phyloP scores from a whole-genome alignment of 23 tunicate genomes.

The Halocynthia roretzi region DNA sequence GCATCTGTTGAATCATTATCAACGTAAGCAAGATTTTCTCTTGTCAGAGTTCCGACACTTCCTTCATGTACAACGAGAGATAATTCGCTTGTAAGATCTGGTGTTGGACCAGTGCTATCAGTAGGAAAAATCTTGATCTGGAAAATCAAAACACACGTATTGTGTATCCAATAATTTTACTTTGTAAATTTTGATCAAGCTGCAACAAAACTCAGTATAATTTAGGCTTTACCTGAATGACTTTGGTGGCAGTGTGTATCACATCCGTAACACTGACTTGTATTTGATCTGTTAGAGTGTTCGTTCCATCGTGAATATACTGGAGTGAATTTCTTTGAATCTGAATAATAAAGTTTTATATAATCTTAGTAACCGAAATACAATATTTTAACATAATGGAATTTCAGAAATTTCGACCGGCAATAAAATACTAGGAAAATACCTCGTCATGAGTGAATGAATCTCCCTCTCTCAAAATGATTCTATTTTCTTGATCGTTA shows the following conservation, averaged over 20 bases:
- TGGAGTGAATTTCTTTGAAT: conserved; percentile 29
- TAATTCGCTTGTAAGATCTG: conserved; percentile 51
- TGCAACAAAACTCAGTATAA: background rate
- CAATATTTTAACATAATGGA: too few relatives aligned
- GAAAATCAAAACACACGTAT: background rate
- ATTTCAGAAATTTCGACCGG: too few relatives aligned
- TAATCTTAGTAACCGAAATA: background rate
- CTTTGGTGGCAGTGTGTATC: conserved; percentile 53
- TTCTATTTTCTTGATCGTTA: conserved; percentile 38
- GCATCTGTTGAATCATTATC: conserved; percentile 37
- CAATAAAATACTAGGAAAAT: background rate
- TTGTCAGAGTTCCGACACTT: conserved; percentile 36
- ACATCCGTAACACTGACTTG: conserved; percentile 89
- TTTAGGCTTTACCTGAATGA: conserved; percentile 53
- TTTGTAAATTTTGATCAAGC: background rate
- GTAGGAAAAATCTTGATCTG: conserved; percentile 38
- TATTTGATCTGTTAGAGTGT: conserved; percentile 38
- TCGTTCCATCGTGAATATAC: conserved; percentile 56
- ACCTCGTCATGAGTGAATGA: conserved; percentile 76
- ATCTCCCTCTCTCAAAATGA: conserved; percentile 51
- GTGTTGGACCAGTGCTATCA: conserved; percentile 51
- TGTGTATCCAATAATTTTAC: background rate
- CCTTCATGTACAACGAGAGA: conserved; percentile 48
- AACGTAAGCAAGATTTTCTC: conserved; percentile 73
- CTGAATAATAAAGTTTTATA: conserved; percentile 4